Evolutionary conservation across 2,113 vertebrate genomes (phyloP).

Genomic region (Chlorodrepanis virens): DNA sequence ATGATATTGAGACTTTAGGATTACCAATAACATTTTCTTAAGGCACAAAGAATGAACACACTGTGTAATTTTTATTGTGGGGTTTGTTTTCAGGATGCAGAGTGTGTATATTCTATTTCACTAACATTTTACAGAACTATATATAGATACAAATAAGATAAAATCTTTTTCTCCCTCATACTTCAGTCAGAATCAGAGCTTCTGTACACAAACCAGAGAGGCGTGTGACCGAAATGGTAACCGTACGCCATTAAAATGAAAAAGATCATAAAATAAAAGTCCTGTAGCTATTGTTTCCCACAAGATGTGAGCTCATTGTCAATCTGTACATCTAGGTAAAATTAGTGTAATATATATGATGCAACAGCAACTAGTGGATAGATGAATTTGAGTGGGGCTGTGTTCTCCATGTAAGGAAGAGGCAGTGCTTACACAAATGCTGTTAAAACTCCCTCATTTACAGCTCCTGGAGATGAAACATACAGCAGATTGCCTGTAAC

Average conservation of each 20-base stretch:
- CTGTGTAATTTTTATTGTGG: neutral
- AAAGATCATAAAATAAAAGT: neutral
- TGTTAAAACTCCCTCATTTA: constrained; percentile 63
- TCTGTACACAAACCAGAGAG: neutral
- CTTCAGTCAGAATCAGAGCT: neutral
- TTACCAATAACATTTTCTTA: neutral
- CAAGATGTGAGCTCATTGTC: neutral
- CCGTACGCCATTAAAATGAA: neutral
- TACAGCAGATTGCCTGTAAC: constrained; percentile 68
- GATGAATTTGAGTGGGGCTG: constrained; percentile 13
- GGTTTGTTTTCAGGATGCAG: neutral
- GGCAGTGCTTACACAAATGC: constrained; percentile 51
- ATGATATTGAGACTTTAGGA: neutral
- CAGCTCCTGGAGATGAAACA: constrained; percentile 65
- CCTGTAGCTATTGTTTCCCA: neutral
- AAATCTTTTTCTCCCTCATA: neutral
- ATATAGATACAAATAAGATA: neutral
- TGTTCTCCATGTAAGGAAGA: constrained; percentile 5
- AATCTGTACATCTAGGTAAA: neutral
- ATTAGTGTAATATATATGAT: constrained; percentile 27
- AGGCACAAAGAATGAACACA: neutral
- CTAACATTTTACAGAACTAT: neutral
- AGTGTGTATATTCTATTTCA: neutral
- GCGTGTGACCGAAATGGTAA: neutral
- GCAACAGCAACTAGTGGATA: constrained; percentile 45